A percentile compares a stretch with the other conserved stretches of the same genome.
Evolutionary conservation across 37 sponge, comb jelly and placozoan genomes (phyloP).

Genomic region (Aplysina aerophoba): DNA sequence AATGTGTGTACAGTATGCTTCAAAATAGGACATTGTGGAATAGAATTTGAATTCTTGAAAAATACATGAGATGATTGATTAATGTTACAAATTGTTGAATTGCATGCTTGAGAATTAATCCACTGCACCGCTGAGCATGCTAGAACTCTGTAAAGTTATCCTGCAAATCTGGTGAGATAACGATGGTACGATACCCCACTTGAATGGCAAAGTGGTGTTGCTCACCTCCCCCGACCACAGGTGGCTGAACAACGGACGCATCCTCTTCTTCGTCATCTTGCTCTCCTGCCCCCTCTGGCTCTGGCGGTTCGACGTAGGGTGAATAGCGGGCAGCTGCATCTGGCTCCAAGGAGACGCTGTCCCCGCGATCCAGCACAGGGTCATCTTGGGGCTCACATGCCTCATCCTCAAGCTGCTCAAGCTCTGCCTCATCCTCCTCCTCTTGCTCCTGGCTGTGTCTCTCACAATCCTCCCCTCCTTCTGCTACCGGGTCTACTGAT

Average conservation of each 20-base stretch:
- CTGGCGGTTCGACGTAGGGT: conserved; percentile 13
- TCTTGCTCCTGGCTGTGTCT: not conserved
- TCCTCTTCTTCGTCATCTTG: conserved; percentile 35
- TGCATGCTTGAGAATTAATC: too few relatives aligned
- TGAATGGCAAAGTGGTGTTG: conserved; percentile 23
- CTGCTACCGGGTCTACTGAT: not conserved
- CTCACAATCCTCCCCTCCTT: not conserved
- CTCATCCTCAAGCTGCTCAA: not conserved
- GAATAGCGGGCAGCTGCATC: not conserved
- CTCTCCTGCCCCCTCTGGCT: not conserved
- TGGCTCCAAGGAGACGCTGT: conserved; percentile 18
- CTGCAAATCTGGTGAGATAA: conserved; percentile 16
- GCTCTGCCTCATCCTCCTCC: not conserved
- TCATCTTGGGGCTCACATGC: not conserved
- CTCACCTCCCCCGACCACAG: not conserved
- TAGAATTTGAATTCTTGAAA: too few relatives aligned
- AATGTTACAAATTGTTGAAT: too few relatives aligned
- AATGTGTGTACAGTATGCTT: too few relatives aligned
- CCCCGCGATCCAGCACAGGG: not conserved
- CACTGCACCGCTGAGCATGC: too few relatives aligned
- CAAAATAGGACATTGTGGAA: too few relatives aligned
- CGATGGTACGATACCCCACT: not conserved
- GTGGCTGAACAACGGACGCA: not conserved
- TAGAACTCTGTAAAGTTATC: not conserved
- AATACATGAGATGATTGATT: too few relatives aligned